Percentiles rank a stretch among this genome's conserved stretches.
Evolutionary conservation across 2,797 vertebrate genomes (phyloP).

Genomic region (Catharus ustulatus): DNA sequence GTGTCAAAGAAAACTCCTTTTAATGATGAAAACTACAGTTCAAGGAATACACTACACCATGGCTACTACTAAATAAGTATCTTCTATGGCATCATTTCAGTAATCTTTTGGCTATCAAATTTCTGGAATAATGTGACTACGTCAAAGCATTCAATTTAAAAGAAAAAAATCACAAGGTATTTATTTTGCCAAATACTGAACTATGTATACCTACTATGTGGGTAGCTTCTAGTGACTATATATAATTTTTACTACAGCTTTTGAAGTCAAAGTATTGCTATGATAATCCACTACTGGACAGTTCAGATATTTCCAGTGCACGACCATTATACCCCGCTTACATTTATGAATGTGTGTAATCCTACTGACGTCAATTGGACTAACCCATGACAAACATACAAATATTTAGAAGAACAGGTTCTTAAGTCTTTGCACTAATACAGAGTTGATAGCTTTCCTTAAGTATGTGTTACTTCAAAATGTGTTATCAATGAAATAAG

Average conservation of each 20-base stretch:
- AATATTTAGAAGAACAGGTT: background rate
- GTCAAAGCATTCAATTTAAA: background rate
- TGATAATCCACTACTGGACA: conserved; percentile 28
- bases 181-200: background rate
- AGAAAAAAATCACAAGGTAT: background rate
- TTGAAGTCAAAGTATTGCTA: conserved; percentile 28
- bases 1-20: background rate
- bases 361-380: background rate
- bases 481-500: background rate
- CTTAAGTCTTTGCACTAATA: background rate
- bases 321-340: background rate
- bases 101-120: background rate
- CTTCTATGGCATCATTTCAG: background rate
- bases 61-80: background rate
- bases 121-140: background rate
- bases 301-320: conserved; percentile 34
- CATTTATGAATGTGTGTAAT: background rate
- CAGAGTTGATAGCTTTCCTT: background rate
- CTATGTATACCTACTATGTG: background rate
- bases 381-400: background rate
- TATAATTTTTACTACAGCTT: conserved; percentile 17
- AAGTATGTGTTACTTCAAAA: background rate
- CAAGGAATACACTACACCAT: background rate
- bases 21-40: background rate
- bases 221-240: background rate